Percentiles rank a stretch among this genome's conserved stretches.
These are phyloP conservation scores for Mylabris phalerata DNA, from an alignment of 1,140 invertebrate species.

Conservation along the genomic window DNA sequence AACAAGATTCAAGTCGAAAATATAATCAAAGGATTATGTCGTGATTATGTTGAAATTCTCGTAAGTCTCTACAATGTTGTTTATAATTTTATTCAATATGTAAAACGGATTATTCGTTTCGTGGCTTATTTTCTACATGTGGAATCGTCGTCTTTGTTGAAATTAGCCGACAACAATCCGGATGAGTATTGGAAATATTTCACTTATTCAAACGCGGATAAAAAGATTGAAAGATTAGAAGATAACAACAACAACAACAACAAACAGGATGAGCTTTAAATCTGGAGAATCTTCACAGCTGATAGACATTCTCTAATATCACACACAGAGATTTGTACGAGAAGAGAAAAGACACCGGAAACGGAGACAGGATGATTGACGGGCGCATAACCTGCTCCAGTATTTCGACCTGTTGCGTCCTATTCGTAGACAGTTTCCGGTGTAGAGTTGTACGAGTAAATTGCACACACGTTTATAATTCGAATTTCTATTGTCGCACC, in stretches of 20 bases:
- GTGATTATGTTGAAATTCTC: conserved; percentile 34
- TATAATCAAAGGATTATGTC: conserved; percentile 39
- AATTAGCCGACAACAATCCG: no score
- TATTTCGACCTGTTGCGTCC: conserved; percentile 15
- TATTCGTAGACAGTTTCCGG: conserved; percentile 6
- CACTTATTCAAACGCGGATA: no score
- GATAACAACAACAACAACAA: no score
- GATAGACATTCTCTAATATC: not conserved
- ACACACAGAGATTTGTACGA: no score
- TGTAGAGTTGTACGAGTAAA: not conserved
- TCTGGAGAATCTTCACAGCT: conserved; percentile 13
- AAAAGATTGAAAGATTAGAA: no score
- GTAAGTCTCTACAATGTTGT: no score
- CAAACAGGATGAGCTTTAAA: no score
- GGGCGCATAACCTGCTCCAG: conserved; percentile 12
- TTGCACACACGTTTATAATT: no score
- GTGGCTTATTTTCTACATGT: conserved; percentile 8
- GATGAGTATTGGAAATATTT: no score
- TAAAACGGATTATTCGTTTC: conserved; percentile 24
- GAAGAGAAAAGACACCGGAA: conserved; percentile 11
- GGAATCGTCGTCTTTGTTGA: no score
- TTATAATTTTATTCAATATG: no score
- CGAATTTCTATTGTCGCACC: no score
- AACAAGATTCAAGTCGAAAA: conserved; percentile 37
- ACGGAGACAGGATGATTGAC: conserved; percentile 16